A percentile compares a stretch with the other conserved stretches of the same genome.
phyloP scores from a whole-genome alignment of 2,113 vertebrate genomes.

The Maccullochella peelii region DNA sequence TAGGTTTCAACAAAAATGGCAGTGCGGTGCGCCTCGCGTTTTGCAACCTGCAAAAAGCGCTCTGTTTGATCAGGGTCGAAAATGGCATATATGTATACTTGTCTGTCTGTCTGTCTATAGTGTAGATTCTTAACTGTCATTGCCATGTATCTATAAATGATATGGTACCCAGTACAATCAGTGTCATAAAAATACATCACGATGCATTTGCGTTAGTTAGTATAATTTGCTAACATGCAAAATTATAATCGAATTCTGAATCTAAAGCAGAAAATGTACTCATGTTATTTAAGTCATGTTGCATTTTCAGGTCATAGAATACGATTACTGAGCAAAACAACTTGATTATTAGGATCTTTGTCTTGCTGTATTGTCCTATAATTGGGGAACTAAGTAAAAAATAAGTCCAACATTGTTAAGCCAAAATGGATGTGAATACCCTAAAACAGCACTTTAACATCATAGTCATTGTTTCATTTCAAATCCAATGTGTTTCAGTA shows the following conservation, averaged over 20 bases:
- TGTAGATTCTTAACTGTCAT: background rate
- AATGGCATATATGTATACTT: background rate
- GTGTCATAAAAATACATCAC: background rate
- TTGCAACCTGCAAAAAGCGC: too few species aligned
- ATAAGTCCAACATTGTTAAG: background rate
- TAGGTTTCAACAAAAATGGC: too few species aligned
- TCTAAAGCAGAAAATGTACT: background rate
- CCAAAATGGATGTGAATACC: background rate
- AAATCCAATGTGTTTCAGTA: background rate
- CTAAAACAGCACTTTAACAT: background rate
- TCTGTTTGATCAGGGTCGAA: too few species aligned
- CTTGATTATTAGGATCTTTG: background rate
- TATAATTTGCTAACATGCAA: background rate
- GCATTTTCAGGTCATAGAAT: background rate
- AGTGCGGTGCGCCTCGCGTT: too few species aligned
- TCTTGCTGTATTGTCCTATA: background rate
- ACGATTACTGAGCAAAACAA: background rate
- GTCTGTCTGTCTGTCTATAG: too few species aligned
- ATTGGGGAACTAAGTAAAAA: conserved; percentile 3
- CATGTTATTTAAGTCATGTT: background rate
- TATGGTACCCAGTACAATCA: background rate
- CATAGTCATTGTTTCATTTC: conserved; percentile 4
- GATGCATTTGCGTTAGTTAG: background rate
- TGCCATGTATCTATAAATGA: background rate
- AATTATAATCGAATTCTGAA: background rate